Base-by-base conservation (phyloP, 2,888 invertebrate genomes). In the Nebria salina region DNA sequence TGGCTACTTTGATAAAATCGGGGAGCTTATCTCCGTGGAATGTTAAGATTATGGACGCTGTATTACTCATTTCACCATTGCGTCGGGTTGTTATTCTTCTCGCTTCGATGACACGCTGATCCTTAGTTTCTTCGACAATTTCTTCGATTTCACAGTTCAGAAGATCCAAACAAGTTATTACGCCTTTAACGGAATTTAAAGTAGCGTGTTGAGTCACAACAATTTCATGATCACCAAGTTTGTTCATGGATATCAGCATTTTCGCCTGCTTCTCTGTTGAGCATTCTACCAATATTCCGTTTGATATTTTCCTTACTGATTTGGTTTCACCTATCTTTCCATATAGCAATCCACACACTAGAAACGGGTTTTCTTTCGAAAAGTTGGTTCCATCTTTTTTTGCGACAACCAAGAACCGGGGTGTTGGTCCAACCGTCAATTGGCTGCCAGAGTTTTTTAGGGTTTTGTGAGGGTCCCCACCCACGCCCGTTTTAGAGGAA, bases 11-110 rank as follows among this genome's bases (percentile, higher is more conserved):
- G 0, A 84, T 81, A 25, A 72, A 68, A 68, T 75, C 41, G 0
- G 83, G 83, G 13, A 83, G 65, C n/a, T 74, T 82, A 9, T 83
- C 76, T 8, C 72, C 65, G 70, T 84, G 83, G 75, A 84, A 85
- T 0, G 84, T 84, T 1, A 84, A 66, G 34, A 85, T 82, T 25
- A 76, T 78, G 11, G 72, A 79, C 0, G 83, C 72, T 0, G 82
- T 83, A 64, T 84, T 82, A 2, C 76, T 73, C 0, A 80, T 4
- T 25, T 65, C 65, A 3, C 81, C 81, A 42, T 82, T 79, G 15
- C 54, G 70, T 6, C 73, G 34, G 15, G 41, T 82, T 13, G 72
- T 82, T 0, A 84, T 80, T 25, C 83, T 43, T 25, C 77, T 74
- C 0, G 83, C 84, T 7, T 82, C 83, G 7, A 75, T 76, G 1